Percentiles rank a stretch among this genome's conserved stretches.
phyloP scores from a whole-genome alignment of 1,140 invertebrate genomes.

The Drosophila suzukii region DNA sequence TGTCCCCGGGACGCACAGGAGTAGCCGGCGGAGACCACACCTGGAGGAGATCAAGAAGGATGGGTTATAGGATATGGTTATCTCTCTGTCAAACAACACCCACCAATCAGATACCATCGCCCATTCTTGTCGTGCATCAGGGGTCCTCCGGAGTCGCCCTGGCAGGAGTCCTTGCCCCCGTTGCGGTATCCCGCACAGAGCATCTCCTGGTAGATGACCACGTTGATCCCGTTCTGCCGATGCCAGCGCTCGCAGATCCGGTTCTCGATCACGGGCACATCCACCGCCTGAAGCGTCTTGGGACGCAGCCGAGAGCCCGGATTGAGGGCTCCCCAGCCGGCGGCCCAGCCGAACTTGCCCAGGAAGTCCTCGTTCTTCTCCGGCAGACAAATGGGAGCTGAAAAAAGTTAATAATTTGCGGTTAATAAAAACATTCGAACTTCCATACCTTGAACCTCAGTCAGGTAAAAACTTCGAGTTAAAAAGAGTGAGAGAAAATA shows the following conservation, averaged over 20 bases:
- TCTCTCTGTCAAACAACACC: too few relatives aligned
- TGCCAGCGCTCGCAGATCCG: constrained; percentile 93
- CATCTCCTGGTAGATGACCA: constrained; percentile 98
- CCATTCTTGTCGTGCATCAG: constrained; percentile 94
- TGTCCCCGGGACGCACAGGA: constrained; percentile 96
- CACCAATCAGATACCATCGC: constrained; percentile 93
- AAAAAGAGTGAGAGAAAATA: too few relatives aligned
- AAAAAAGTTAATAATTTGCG: too few relatives aligned
- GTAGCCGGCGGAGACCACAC: constrained; percentile 97
- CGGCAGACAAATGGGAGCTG: constrained; percentile 95
- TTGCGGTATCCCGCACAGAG: constrained; percentile 97
- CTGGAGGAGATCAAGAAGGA: constrained; percentile 66
- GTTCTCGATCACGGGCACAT: constrained; percentile 96
- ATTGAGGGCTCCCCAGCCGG: constrained; percentile 97
- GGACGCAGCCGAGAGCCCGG: constrained; percentile 93
- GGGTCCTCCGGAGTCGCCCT: constrained; percentile 95
- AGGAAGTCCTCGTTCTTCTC: constrained; percentile 95
- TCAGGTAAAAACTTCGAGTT: too few relatives aligned
- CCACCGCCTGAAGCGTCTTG: constrained; percentile 95
- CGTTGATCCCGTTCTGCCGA: constrained; percentile 93
- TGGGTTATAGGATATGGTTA: too few relatives aligned
- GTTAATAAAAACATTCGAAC: too few relatives aligned
- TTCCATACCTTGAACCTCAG: too few relatives aligned
- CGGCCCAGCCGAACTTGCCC: constrained; percentile 95
- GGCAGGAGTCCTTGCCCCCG: constrained; percentile 91